These are phyloP conservation scores for Zaprionus tsacasi DNA, from an alignment of 1,140 invertebrate species.

Conservation along the genomic window DNA sequence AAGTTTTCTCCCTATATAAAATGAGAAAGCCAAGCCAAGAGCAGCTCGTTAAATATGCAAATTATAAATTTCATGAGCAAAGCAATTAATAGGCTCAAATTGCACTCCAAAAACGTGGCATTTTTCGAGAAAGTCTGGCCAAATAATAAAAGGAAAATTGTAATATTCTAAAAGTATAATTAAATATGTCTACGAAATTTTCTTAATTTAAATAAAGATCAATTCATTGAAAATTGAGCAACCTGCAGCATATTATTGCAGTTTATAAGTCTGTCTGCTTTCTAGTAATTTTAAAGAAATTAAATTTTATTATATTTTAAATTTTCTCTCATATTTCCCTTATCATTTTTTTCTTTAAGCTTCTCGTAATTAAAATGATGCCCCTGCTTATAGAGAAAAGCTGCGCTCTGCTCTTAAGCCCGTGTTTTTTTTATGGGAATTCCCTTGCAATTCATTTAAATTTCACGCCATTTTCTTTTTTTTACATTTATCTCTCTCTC, in stretches of 20 bases:
- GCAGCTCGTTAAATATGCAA: conserved; percentile 3
- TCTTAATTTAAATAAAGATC: neutral
- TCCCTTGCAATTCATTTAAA: neutral
- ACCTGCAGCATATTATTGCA: too few species aligned
- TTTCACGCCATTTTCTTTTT: conserved; percentile 1
- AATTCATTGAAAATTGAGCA: neutral
- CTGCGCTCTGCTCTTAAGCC: neutral
- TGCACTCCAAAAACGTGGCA: neutral
- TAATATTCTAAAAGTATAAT: neutral
- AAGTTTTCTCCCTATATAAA: neutral
- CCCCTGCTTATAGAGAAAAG: neutral
- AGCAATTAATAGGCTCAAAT: conserved; percentile 2
- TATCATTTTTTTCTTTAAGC: neutral
- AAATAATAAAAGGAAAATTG: neutral
- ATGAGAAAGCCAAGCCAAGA: neutral
- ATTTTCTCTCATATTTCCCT: neutral
- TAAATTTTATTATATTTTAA: too few species aligned
- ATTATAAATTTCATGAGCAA: neutral
- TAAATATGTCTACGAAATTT: neutral
- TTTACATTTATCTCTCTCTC: conserved; percentile 1
- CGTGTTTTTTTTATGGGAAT: neutral
- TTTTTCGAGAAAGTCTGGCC: neutral
- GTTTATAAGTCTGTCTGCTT: too few species aligned
- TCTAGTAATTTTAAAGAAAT: too few species aligned
- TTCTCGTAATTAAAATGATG: neutral